phyloP scores from a whole-genome alignment of 2,113 vertebrate genomes.

The Macaca fascicularis region T2T-MFA8v1.1 NC_088391.1:54711001-54711500 shows the following conservation, averaged over 20 bases:
- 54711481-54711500: slow-evolving; percentile 4
- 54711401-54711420: neutral
- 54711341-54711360: neutral
- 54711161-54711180: neutral
- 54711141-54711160: neutral
- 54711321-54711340: neutral
- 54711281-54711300: neutral
- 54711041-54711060: too few species aligned
- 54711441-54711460: neutral
- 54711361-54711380: neutral
- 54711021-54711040: too few species aligned
- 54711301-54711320: neutral
- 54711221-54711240: neutral
- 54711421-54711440: neutral
- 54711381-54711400: neutral
- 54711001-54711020: too few species aligned
- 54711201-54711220: neutral
- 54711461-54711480: neutral
- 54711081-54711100: neutral
- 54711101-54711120: neutral
- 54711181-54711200: neutral
- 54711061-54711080: neutral
- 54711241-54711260: neutral
- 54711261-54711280: neutral
- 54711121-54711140: neutral